These are phyloP conservation scores for Macropus fuliginosus DNA, from an alignment of 2,797 vertebrate species.

Conservation along the genomic window DNA sequence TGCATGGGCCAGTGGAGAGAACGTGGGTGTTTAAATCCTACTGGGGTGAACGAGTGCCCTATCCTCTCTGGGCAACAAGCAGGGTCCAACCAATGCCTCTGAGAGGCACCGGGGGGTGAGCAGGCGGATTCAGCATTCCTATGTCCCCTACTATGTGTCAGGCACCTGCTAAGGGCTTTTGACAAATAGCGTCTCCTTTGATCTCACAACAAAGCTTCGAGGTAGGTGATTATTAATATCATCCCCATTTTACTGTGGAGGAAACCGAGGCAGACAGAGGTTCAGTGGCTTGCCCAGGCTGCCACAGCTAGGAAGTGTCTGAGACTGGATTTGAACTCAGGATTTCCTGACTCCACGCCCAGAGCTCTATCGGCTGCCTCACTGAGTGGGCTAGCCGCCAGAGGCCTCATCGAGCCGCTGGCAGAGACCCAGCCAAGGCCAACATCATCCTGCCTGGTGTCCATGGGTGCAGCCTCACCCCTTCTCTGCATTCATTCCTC, in stretches of 20 bases:
- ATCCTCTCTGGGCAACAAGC: not conserved
- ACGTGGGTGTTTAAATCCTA: not conserved
- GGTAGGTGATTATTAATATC: too few relatives aligned
- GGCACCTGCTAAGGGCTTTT: too few relatives aligned
- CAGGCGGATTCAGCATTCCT: too few relatives aligned
- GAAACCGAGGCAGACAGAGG: not conserved
- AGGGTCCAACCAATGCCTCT: not conserved
- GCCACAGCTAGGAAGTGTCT: not conserved
- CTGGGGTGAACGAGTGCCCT: too few relatives aligned
- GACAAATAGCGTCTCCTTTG: too few relatives aligned
- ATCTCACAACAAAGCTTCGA: not conserved
- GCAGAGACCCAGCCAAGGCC: too few relatives aligned
- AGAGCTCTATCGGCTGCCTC: not conserved
- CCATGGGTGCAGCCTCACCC: not conserved
- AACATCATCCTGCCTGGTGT: not conserved
- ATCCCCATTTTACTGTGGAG: not conserved
- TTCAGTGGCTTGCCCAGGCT: not conserved
- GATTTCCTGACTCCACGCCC: not conserved
- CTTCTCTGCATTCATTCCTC: not conserved
- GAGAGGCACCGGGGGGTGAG: not conserved
- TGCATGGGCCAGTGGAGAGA: not conserved
- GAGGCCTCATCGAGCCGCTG: fast-evolving
- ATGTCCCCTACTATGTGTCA: too few relatives aligned
- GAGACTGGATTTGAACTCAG: not conserved
- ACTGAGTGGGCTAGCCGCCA: not conserved